These are phyloP conservation scores for Calephelis perditalis DNA, from an alignment of 2,888 invertebrate species.

Conservation along the genomic window DNA sequence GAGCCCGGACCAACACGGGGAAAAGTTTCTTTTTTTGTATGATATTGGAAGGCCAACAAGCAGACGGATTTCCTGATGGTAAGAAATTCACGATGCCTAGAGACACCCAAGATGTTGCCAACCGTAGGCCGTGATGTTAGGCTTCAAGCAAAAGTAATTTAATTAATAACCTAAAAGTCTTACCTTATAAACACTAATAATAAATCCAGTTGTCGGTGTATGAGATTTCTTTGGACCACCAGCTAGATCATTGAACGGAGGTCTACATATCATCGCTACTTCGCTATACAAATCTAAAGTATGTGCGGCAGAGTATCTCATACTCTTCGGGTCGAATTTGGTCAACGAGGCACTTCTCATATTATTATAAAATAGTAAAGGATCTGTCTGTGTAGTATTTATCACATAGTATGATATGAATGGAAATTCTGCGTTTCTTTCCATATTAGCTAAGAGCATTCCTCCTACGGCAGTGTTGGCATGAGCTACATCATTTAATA, in stretches of 20 bases:
- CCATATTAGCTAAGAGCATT: conserved; percentile 94
- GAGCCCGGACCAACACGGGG: too few species aligned
- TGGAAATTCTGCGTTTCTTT: conserved; percentile 92
- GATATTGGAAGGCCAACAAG: too few species aligned
- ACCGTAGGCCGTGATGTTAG: too few species aligned
- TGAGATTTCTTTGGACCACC: conserved; percentile 87
- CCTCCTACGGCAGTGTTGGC: conserved; percentile 87
- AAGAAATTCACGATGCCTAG: too few species aligned
- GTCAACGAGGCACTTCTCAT: conserved; percentile 89
- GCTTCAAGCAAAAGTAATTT: too few species aligned
- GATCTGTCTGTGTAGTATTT: conserved; percentile 92
- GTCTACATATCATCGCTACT: conserved; percentile 93
- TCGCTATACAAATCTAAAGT: conserved; percentile 93
- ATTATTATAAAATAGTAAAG: conserved; percentile 90
- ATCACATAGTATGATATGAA: conserved; percentile 95
- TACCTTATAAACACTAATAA: conserved; percentile 93
- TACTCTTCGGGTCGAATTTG: conserved; percentile 89
- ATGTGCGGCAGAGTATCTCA: conserved; percentile 90
- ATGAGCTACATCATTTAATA: conserved; percentile 85
- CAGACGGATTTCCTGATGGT: too few species aligned
- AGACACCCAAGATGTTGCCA: too few species aligned
- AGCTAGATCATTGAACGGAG: conserved; percentile 88
- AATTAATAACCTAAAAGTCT: conserved; percentile 17
- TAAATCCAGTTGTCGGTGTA: conserved; percentile 90
- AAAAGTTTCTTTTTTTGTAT: too few species aligned